Percentiles rank a stretch among this genome's conserved stretches.
Conservation (phyloP, 2,888 invertebrate species). For the Xanthia togata region DNA sequence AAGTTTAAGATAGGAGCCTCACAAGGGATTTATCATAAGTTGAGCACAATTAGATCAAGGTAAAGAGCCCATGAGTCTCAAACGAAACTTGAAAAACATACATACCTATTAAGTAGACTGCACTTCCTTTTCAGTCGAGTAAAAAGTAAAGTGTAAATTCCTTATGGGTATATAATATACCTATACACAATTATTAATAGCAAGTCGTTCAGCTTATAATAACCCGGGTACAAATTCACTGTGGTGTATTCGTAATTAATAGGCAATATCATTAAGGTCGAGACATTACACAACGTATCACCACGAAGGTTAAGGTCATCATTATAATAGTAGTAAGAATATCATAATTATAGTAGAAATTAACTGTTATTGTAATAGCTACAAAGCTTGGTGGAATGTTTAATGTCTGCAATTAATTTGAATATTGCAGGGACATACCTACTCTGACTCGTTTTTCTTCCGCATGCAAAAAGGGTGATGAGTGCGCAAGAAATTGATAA, state of each 20-base stretch:
- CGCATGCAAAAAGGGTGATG: slow-evolving; percentile 22
- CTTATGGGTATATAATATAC: background rate
- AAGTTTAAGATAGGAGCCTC: background rate
- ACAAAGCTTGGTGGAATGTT: slow-evolving; percentile 16
- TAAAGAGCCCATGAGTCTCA: background rate
- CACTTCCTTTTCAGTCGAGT: too few relatives aligned
- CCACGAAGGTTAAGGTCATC: slow-evolving; percentile 42
- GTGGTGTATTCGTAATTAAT: slow-evolving; percentile 10
- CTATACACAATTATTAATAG: background rate
- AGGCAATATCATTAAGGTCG: background rate
- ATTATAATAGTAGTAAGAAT: slow-evolving; percentile 20
- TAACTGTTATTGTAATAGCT: background rate
- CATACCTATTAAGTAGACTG: too few relatives aligned
- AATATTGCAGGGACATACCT: slow-evolving; percentile 25
- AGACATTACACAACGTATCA: slow-evolving; percentile 47
- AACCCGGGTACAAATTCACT: background rate
- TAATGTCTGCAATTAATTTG: slow-evolving; percentile 24
- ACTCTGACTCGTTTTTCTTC: slow-evolving; percentile 19
- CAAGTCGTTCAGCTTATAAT: background rate
- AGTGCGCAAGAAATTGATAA: slow-evolving; percentile 21
- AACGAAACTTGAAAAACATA: background rate
- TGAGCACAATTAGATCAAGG: background rate
- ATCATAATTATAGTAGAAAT: slow-evolving; percentile 21
- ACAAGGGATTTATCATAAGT: background rate
- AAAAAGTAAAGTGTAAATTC: background rate